These are phyloP conservation scores for Meriones unguiculatus DNA, from an alignment of 2,113 vertebrate genomes.

Conservation along the genomic window DNA sequence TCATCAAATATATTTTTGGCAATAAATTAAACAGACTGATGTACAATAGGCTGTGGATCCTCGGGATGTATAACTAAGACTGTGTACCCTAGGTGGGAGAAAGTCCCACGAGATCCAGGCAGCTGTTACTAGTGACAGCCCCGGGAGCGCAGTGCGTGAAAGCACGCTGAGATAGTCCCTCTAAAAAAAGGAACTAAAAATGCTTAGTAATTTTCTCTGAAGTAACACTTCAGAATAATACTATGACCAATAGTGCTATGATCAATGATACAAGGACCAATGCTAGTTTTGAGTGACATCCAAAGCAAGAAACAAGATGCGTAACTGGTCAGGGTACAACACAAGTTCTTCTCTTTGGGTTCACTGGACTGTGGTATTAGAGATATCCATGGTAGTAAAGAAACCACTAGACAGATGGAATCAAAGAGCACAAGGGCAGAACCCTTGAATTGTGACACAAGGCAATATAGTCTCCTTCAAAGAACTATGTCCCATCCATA, in stretches of 20 bases:
- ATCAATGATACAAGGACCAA: background rate
- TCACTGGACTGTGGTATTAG: background rate
- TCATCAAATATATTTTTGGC: background rate
- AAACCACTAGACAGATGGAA: background rate
- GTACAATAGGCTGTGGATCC: background rate
- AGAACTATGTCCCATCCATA: background rate
- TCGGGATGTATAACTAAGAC: background rate
- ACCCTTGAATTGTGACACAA: background rate
- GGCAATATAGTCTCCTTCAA: background rate
- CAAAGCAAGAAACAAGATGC: background rate
- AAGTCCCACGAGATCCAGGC: background rate
- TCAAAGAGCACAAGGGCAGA: background rate
- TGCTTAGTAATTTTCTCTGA: background rate
- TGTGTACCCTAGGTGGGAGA: background rate
- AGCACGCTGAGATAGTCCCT: background rate
- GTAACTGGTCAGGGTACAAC: background rate
- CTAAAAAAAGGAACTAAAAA: background rate
- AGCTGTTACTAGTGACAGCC: background rate
- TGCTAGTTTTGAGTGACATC: background rate
- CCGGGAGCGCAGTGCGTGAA: background rate
- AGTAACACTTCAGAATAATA: background rate
- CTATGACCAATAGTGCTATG: background rate
- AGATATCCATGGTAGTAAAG: background rate
- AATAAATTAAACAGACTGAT: background rate
- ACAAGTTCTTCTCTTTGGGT: background rate